Evolutionary conservation across 2,888 invertebrate species (phyloP).

Genomic region (Cryptus viduatorius): DNA sequence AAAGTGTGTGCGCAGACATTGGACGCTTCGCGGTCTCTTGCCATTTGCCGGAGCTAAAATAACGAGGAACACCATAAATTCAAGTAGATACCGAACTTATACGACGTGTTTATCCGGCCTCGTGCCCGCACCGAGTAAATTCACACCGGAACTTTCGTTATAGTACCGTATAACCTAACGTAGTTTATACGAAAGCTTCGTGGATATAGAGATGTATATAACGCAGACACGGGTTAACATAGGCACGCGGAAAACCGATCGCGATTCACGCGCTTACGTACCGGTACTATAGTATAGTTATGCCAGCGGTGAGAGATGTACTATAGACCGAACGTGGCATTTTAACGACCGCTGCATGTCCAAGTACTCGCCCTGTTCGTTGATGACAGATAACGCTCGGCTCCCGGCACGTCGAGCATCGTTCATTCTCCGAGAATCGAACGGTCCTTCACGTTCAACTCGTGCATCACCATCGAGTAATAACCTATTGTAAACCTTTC

Average conservation of each 20-base stretch:
- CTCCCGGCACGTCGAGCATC: constrained; percentile 46
- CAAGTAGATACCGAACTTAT: constrained; percentile 65
- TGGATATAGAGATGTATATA: neutral
- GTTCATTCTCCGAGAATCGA: constrained; percentile 51
- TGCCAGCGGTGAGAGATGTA: constrained; percentile 5
- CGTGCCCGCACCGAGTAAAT: constrained; percentile 64
- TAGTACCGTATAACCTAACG: constrained; percentile 6
- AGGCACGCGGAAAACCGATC: constrained; percentile 2
- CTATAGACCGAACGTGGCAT: constrained; percentile 26
- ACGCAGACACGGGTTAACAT: constrained; percentile 3
- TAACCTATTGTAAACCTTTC: constrained; percentile 52
- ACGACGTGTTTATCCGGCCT: constrained; percentile 69
- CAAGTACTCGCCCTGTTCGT: constrained; percentile 51
- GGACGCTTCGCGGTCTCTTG: constrained; percentile 54
- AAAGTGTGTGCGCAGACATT: constrained; percentile 29
- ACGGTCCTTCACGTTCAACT: constrained; percentile 34
- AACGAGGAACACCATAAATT: constrained; percentile 66
- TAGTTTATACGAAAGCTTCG: neutral
- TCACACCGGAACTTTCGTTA: constrained; percentile 64
- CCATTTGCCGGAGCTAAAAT: constrained; percentile 63
- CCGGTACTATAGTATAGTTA: constrained; percentile 1
- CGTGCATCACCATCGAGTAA: constrained; percentile 41
- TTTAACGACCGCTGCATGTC: constrained; percentile 60
- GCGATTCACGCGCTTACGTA: constrained; percentile 16
- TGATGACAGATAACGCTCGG: constrained; percentile 60